phyloP scores from a whole-genome alignment of 2,888 invertebrate species.

The Aleiodes leptofemur region DNA sequence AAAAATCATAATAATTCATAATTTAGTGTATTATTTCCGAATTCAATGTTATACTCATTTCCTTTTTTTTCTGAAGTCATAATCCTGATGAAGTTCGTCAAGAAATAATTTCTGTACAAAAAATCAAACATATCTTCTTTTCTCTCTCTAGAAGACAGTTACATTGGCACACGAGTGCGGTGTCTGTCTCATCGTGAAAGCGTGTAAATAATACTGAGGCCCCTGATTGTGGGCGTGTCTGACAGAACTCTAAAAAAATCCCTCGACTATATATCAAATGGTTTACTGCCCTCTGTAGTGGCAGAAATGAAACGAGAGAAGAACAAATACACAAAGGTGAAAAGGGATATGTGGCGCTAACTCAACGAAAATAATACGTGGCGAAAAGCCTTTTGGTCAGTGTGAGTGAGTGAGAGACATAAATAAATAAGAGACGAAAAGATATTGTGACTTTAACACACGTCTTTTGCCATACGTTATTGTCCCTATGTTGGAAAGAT shows the following conservation, averaged over 20 bases:
- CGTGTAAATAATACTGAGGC: constrained; percentile 75
- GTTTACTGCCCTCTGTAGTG: constrained; percentile 69
- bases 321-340: constrained; percentile 43
- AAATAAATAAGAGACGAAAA: constrained; percentile 4
- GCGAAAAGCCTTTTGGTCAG: constrained; percentile 2
- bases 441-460: constrained; percentile 51
- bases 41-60: background rate
- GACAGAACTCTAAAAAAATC: constrained; percentile 76
- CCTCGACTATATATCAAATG: constrained; percentile 75
- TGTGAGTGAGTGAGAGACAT: background rate
- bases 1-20: no score
- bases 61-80: background rate
- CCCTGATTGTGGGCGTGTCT: constrained; percentile 75
- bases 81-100: constrained; percentile 28
- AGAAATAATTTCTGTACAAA: background rate
- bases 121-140: background rate
- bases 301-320: constrained; percentile 46
- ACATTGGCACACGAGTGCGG: constrained; percentile 22
- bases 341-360: constrained; percentile 42
- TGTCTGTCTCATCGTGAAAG: constrained; percentile 54
- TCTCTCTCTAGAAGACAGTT: background rate
- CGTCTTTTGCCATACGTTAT: constrained; percentile 56
- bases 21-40: background rate
- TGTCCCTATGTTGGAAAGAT: constrained; percentile 59
- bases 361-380: constrained; percentile 12